A percentile compares a stretch with the other conserved stretches of the same genome.
Conservation (phyloP, 2,888 invertebrate genomes). For the Frankliniella intonsa region DNA sequence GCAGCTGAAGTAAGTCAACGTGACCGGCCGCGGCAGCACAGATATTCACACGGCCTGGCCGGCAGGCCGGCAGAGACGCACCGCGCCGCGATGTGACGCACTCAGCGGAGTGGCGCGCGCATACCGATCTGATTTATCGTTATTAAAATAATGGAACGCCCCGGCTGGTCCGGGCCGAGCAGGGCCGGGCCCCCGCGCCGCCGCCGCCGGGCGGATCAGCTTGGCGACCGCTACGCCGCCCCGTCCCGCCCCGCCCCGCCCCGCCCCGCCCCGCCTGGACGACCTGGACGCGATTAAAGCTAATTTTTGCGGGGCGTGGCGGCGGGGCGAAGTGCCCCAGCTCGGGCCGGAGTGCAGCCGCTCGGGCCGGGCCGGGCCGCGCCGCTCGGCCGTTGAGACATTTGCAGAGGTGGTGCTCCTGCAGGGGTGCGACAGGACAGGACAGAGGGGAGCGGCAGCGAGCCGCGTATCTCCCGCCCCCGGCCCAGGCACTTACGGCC, state of each 20-base stretch:
- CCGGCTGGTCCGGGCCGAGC: not conserved
- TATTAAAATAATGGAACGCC: not conserved
- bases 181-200: not conserved
- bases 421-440: not conserved
- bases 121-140: not conserved
- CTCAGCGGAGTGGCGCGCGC: not conserved
- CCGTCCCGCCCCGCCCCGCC: no score
- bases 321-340: not conserved
- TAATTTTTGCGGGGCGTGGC: not conserved
- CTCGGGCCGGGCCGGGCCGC: not conserved
- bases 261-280: not conserved
- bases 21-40: no score
- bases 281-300: not conserved
- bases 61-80: no score
- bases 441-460: not conserved
- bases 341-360: not conserved
- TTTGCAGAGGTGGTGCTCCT: not conserved
- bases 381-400: constrained; percentile 4
- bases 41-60: no score
- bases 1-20: no score
- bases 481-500: no score
- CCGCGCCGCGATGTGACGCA: no score
- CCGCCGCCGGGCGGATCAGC: not conserved
- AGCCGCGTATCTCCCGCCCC: no score
- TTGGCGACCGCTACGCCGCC: not conserved